phyloP scores from a whole-genome alignment of 2,888 invertebrate genomes.

The Calliphora vomitoria region DNA sequence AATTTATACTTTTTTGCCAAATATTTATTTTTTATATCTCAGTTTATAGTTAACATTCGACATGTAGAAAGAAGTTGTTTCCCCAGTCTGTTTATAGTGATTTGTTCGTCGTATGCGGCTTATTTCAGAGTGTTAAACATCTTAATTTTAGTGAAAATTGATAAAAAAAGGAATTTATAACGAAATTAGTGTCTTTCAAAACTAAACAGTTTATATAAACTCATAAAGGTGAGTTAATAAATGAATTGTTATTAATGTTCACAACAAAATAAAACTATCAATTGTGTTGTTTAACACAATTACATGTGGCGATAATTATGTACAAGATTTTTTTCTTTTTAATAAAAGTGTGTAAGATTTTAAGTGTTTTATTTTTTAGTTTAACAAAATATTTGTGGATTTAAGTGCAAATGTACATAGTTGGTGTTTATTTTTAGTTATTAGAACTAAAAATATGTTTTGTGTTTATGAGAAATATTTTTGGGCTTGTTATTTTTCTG shows the following conservation, averaged over 20 bases:
- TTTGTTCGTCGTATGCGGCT: conserved; percentile 33
- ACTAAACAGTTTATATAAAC: not conserved
- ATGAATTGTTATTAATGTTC: not conserved
- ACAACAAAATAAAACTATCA: conserved; percentile 32
- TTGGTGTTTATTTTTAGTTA: conserved; percentile 45
- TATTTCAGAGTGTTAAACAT: conserved; percentile 26
- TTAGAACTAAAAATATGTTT: conserved; percentile 17
- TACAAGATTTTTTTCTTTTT: not conserved
- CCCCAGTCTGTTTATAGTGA: conserved; percentile 5
- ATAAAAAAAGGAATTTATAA: conserved; percentile 15
- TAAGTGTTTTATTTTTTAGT: not conserved
- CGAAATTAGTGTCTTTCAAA: not conserved
- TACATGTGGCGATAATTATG: not conserved
- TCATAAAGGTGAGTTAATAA: conserved; percentile 35
- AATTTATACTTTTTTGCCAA: conserved; percentile 62
- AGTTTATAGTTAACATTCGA: conserved; percentile 73
- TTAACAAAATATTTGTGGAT: not conserved
- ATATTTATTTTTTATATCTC: conserved; percentile 69
- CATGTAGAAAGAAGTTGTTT: conserved; percentile 64
- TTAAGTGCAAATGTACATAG: not conserved
- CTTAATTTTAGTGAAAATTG: conserved; percentile 27
- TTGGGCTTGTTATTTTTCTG: not conserved
- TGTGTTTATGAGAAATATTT: conserved; percentile 28
- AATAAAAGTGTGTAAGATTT: not conserved
- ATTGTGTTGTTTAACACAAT: not conserved